Evolutionary conservation across 64 coral and sea anemone genomes (phyloP), one percentile per base, ranked within the genome.

Genomic region (Porites lutea): DNA sequence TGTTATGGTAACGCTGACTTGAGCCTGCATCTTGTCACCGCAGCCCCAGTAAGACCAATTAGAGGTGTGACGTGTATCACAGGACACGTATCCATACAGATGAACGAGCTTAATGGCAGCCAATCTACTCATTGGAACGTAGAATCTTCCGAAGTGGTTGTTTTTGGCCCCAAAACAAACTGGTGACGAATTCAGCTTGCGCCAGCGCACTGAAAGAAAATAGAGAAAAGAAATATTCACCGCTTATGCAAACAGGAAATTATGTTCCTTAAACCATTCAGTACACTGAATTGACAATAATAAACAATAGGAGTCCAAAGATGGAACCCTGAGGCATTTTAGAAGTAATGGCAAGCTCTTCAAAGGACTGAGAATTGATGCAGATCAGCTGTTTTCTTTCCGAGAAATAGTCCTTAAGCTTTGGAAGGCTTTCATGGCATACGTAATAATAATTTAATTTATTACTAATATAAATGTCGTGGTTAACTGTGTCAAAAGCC

Each of bases 401-500:
- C 15, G 23, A 48, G 43, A 76, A 74, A 50, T 64, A 86, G 7
- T 60, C 13, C 50, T 52, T 72, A 75, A 88, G 59, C 72, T 57
- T 76, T 57, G 71, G 70, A n/a, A 88, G 54, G 70, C 27, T 74
- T 59, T 72, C 47, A 46, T 65, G 5, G 43, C 20, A 65, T 69
- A 71, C 68, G 18, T 65, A 44, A 16, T 69, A 47, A 86, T 86
- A 69, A 6, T 46, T 14, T 50, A 86, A 51, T 71, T 37, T 37
- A 37, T 86, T 69, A 23, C 68, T 71, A 52, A 86, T 14, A 0
- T 70, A n/a, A 69, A 53, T 50, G 51, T 64, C 59, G 48, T 87
- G 67, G 66, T 87, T 66, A 19, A 87, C 66, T 58, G 66, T 51
- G 49, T 87, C 84, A 48, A 89, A 89, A 37, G 72, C 87, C 48